Conservation (phyloP, 2,797 vertebrate species). For the Coccyzus lansbergi region DNA sequence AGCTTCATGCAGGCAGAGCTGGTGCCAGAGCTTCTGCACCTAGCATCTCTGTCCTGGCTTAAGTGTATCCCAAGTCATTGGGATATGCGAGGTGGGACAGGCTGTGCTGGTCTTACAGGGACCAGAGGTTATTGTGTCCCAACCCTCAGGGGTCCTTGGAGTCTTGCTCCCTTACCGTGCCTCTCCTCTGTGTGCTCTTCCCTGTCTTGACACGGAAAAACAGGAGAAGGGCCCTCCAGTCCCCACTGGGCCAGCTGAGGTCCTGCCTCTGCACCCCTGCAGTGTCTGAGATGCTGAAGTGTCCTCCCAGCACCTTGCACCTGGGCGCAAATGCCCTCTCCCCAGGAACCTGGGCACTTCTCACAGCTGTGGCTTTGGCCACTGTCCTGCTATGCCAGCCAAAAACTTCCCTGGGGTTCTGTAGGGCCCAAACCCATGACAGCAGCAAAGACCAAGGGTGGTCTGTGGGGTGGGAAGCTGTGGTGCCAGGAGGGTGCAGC, state of each 20-base stretch:
- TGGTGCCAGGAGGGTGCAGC: not conserved
- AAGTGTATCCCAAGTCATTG: no score
- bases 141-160: not conserved
- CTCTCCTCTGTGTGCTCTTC: fast-evolving
- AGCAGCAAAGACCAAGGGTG: not conserved
- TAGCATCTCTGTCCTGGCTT: no score
- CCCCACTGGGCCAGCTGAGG: fast-evolving
- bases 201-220: not conserved
- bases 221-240: not conserved
- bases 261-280: not conserved
- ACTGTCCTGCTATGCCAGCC: fast-evolving
- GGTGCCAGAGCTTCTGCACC: no score
- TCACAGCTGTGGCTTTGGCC: not conserved
- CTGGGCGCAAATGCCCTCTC: not conserved
- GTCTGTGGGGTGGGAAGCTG: not conserved
- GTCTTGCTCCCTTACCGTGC: not conserved
- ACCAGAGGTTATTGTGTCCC: no score
- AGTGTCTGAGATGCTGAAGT: fast-evolving
- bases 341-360: not conserved
- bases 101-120: no score
- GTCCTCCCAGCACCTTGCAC: not conserved
- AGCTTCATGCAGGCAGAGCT: no score
- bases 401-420: not conserved
- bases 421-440: not conserved
- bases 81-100: no score